Percentiles rank a stretch among this genome's conserved stretches.
phyloP scores from a whole-genome alignment of 2,797 vertebrate genomes.

The Pseudochirops corinnae region DNA sequence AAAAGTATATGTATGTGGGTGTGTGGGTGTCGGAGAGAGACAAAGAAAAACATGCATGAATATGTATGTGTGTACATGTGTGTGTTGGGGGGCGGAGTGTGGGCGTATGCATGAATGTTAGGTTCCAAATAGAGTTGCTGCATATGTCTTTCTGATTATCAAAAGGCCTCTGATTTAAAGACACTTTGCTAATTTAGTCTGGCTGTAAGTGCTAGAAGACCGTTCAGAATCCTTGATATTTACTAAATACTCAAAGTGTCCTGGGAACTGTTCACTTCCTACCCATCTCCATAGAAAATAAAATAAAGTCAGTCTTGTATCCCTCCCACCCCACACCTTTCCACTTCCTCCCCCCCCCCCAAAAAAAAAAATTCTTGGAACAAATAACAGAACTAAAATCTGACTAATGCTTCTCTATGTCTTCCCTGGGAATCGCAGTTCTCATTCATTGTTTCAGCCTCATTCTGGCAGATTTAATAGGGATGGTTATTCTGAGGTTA shows the following conservation, averaged over 20 bases:
- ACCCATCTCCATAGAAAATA: neutral
- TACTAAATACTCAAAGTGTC: neutral
- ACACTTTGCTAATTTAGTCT: neutral
- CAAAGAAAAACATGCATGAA: neutral
- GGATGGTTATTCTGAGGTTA: neutral
- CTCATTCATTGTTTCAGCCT: neutral
- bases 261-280: neutral
- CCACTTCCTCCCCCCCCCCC: too few relatives aligned
- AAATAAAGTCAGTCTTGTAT: neutral
- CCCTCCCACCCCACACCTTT: too few relatives aligned
- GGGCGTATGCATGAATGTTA: neutral
- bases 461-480: neutral
- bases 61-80: neutral
- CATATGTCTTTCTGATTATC: neutral
- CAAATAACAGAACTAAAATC: neutral
- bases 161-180: slow-evolving; percentile 13
- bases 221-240: neutral
- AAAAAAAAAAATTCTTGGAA: neutral
- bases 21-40: neutral
- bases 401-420: neutral
- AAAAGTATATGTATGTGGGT: neutral
- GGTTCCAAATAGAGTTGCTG: neutral
- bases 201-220: neutral
- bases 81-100: too few relatives aligned
- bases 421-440: neutral